Percentiles rank a stretch among this genome's conserved stretches.
Evolutionary conservation across 2,113 vertebrate genomes (phyloP).

Genomic region (Antigone vipio): DNA sequence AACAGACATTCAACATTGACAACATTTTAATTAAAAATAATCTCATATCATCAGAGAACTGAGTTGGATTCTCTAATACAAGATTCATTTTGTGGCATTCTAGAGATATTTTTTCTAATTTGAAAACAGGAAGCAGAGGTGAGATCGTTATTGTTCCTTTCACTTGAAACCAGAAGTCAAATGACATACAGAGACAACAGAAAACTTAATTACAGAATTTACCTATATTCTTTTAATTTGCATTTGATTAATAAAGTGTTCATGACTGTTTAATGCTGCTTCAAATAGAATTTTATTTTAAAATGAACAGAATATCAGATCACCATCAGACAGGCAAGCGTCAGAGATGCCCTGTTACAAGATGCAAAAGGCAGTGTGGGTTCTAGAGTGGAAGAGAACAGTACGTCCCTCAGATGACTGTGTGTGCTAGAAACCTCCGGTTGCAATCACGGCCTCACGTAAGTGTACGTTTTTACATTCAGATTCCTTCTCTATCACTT

Average conservation of each 20-base stretch:
- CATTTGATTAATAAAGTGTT: background rate
- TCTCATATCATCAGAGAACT: background rate
- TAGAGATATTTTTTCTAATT: background rate
- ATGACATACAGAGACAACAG: background rate
- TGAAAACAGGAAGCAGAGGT: background rate
- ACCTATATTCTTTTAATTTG: background rate
- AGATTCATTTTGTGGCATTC: background rate
- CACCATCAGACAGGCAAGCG: background rate
- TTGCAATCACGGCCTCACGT: rapidly evolving
- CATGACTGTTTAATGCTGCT: background rate
- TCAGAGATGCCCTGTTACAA: background rate
- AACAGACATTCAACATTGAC: background rate
- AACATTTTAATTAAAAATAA: conserved; percentile 25
- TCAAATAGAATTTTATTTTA: background rate
- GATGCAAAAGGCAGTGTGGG: background rate
- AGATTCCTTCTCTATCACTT: background rate
- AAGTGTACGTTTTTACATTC: background rate
- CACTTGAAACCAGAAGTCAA: background rate
- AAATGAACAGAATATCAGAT: background rate
- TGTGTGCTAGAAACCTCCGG: background rate
- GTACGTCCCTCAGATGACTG: background rate
- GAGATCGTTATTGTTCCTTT: background rate
- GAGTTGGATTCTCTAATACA: background rate
- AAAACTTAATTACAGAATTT: background rate
- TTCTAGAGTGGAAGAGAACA: background rate